Conservation (phyloP, 2,113 vertebrate genomes). For the Meleagris gallopavo region DNA sequence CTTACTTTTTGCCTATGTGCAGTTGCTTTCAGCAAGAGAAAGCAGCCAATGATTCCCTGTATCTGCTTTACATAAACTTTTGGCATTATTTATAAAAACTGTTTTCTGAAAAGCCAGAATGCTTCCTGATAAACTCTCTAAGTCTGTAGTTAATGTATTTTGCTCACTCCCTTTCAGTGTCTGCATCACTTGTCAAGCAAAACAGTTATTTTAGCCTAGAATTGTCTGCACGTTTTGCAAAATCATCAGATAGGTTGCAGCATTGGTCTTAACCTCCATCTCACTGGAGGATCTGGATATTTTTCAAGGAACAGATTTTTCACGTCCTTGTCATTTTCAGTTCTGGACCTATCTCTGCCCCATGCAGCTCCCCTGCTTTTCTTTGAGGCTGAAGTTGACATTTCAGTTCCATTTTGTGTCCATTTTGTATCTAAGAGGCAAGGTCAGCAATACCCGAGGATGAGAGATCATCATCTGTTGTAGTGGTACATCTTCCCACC, state of each 20-base stretch:
- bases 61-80: not conserved
- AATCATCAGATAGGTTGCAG: not conserved
- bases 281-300: not conserved
- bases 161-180: not conserved
- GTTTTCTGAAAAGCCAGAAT: not conserved
- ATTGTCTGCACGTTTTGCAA: not conserved
- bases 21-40: not conserved
- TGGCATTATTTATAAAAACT: not conserved
- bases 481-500: not conserved
- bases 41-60: not conserved
- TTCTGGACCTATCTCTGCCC: not conserved
- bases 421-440: not conserved
- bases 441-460: rapidly evolving
- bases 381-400: not conserved
- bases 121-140: not conserved
- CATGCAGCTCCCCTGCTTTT: not conserved
- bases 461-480: not conserved
- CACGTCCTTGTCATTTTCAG: rapidly evolving
- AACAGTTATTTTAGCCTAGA: not conserved
- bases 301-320: not conserved
- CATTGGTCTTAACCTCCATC: not conserved
- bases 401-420: not conserved
- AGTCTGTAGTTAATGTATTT: not conserved
- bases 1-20: not conserved
- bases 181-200: not conserved